Base-by-base conservation (phyloP, 92 coral and sea anemone genomes). In the Phenganax subtilis region DNA sequence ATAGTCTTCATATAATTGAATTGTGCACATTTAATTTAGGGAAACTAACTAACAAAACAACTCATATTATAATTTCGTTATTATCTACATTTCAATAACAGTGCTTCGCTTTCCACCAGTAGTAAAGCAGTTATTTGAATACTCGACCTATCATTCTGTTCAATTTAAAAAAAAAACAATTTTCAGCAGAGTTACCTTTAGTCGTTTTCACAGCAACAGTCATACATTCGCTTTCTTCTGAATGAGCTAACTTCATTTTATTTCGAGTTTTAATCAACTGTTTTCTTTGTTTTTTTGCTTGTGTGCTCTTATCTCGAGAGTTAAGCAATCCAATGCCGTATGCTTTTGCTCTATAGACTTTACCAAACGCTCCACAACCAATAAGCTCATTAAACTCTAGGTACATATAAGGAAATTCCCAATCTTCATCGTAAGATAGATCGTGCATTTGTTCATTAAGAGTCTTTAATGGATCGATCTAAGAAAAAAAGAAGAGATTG, bases 131-230 rank as follows among this genome's bases (percentile, higher is more conserved):
- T 67, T 2, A 1, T 27, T 9, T 67, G 8, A 3, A 16, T 67
- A 10, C 73, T 67, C 28, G 17, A 16, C 12, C 37, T 67, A 11
- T 67, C 17, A 20, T 12, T 67, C 28, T 72, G 52, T 7, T 72
- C 14, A 47, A 10, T n/a, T 28, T 44, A 72, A 37, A 72, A 51
- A 51, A 20, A 20, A 11, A 17, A 27, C 47, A 37, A 37, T 0
- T 37, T 37, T 37, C 47, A 37, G 47, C 47, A 37, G 47, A 37
- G 51, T 75, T 80, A 86, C 89, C 86, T 86, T 86, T 86, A 27
- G 85, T 80, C 27, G 89, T 86, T 55, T 86, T 86, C 57, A 86
- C 89, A 78, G 89, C 89, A 55, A 86, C 89, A 2, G 62, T 20
- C 31, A 69, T 75, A 57, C 83, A 54, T 10, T 67, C 83, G 57